These are phyloP conservation scores for Lucifuga dentata DNA, from an alignment of 2,113 vertebrate genomes.

Conservation along the genomic window DNA sequence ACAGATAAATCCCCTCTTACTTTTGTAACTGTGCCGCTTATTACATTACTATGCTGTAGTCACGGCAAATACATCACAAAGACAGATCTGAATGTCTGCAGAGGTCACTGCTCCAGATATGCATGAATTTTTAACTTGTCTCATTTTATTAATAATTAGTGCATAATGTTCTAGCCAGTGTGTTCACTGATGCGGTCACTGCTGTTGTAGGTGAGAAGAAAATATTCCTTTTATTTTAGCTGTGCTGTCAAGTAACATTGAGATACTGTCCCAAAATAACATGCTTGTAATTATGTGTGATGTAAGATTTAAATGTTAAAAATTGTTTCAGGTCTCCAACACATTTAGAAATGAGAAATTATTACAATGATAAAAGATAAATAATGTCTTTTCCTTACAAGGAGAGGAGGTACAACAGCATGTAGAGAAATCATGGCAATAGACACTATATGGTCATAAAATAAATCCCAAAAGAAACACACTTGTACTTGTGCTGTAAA, in stretches of 20 bases:
- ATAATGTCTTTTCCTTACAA: not conserved
- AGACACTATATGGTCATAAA: too few relatives aligned
- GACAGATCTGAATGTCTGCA: constrained; percentile 63
- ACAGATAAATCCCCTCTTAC: constrained; percentile 68
- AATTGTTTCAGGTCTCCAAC: constrained; percentile 7
- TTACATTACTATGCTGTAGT: constrained; percentile 59
- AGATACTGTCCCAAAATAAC: not conserved
- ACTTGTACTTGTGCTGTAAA: not conserved
- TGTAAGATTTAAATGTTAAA: not conserved
- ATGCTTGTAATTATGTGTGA: constrained; percentile 1
- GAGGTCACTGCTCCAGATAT: constrained; percentile 70
- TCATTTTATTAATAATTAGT: constrained; percentile 66
- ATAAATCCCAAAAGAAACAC: too few relatives aligned
- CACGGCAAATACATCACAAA: constrained; percentile 67
- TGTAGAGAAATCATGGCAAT: not conserved
- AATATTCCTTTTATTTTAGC: constrained; percentile 26
- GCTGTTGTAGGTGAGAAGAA: constrained; percentile 29
- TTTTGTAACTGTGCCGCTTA: constrained; percentile 73
- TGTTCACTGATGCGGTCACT: constrained; percentile 36
- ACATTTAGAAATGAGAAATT: not conserved
- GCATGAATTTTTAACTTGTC: constrained; percentile 56
- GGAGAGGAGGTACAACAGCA: not conserved
- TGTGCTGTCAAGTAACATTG: not conserved
- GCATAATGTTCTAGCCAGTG: constrained; percentile 8
- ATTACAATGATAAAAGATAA: constrained; percentile 3